A percentile compares a stretch with the other conserved stretches of the same genome.
phyloP scores from a whole-genome alignment of 2,888 invertebrate genomes.

The Cecidostiba fungosa region DNA sequence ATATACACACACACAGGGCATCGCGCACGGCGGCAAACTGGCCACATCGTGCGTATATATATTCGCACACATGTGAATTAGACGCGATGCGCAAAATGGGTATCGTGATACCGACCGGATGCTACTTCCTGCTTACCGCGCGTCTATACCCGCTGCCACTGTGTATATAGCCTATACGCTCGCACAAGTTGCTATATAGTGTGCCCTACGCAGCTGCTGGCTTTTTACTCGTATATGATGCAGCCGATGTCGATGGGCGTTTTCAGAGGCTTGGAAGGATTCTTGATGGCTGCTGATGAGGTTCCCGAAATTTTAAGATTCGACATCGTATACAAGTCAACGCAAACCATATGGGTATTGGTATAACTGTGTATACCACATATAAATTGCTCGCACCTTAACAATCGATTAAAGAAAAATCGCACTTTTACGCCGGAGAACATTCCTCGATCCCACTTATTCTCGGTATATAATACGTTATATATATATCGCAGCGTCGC shows the following conservation, averaged over 20 bases:
- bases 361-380: too few species aligned
- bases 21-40: neutral
- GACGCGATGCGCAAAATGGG: constrained; percentile 72
- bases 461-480: too few species aligned
- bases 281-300: neutral
- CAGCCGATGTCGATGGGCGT: neutral
- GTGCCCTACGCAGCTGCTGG: neutral
- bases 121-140: constrained; percentile 75
- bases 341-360: too few species aligned
- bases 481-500: neutral
- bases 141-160: constrained; percentile 64
- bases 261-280: neutral
- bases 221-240: neutral
- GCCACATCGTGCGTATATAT: constrained; percentile 15
- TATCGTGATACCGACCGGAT: constrained; percentile 74
- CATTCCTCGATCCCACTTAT: neutral
- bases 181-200: neutral
- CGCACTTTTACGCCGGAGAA: constrained; percentile 20
- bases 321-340: neutral
- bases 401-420: constrained; percentile 28
- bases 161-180: neutral
- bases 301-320: neutral
- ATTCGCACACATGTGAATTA: constrained; percentile 56
- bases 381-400: neutral
- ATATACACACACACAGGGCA: neutral